Evolutionary conservation across 2,888 invertebrate species (phyloP).

Genomic region (Netelia fuscicornis): DNA sequence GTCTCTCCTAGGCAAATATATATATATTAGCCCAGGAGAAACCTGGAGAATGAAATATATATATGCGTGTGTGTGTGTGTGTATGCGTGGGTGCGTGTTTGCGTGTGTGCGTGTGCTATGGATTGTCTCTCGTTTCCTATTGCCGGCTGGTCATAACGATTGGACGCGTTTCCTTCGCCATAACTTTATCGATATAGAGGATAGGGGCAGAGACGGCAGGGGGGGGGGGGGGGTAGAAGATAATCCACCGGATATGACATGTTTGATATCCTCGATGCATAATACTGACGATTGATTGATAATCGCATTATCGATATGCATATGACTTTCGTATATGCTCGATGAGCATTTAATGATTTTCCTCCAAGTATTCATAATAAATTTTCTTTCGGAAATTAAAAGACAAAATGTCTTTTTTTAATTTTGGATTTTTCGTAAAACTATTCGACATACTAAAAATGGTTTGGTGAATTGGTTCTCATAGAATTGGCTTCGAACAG

Average conservation of each 20-base stretch:
- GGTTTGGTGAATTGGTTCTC: too few relatives aligned
- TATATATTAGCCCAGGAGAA: too few relatives aligned
- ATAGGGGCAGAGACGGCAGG: background rate
- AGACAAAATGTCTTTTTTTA: too few relatives aligned
- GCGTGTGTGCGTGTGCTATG: background rate
- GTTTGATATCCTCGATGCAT: conserved; percentile 20
- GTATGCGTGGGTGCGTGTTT: background rate
- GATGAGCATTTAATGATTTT: background rate
- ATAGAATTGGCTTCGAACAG: too few relatives aligned
- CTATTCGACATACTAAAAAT: too few relatives aligned
- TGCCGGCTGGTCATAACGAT: conserved; percentile 40
- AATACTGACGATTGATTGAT: conserved; percentile 26
- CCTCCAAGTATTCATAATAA: background rate
- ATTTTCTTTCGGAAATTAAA: background rate
- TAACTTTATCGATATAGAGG: conserved; percentile 27
- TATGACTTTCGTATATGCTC: background rate
- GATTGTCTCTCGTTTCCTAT: conserved; percentile 22
- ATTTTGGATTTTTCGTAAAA: too few relatives aligned
- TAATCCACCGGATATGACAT: conserved; percentile 29
- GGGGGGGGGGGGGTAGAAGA: background rate
- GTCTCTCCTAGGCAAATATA: background rate
- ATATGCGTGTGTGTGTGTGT: background rate
- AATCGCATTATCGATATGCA: conserved; percentile 7
- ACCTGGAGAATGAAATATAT: too few relatives aligned
- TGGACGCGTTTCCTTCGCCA: conserved; percentile 35